Conservation (phyloP, 2,797 vertebrate species). For the Gambelia wislizenii region DNA sequence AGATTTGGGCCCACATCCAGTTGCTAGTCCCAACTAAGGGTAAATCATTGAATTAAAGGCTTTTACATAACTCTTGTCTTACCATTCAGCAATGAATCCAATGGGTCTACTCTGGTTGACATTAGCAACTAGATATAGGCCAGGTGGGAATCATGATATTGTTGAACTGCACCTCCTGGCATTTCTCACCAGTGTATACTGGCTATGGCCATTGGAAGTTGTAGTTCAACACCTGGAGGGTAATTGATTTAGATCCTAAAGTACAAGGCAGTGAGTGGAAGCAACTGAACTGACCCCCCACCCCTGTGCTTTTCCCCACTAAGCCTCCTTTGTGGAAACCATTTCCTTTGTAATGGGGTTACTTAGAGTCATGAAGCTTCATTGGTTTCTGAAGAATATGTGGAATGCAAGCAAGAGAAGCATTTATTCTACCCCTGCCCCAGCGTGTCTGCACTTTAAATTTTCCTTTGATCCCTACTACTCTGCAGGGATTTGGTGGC, state of each 20-base stretch:
- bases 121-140: too few species aligned
- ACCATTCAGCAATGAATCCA: too few species aligned
- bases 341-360: not conserved
- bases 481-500: slow-evolving; percentile 7
- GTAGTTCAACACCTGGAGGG: not conserved
- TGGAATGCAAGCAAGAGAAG: not conserved
- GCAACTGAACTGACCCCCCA: not conserved
- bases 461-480: not conserved
- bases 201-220: too few species aligned
- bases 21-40: too few species aligned
- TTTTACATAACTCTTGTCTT: too few species aligned
- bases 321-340: not conserved
- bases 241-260: too few species aligned
- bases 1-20: not conserved
- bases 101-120: too few species aligned
- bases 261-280: not conserved
- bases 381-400: not conserved
- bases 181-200: too few species aligned
- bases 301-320: too few species aligned
- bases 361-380: not conserved
- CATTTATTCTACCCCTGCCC: not conserved
- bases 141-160: too few species aligned
- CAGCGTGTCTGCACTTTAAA: not conserved
- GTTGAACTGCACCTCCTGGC: too few species aligned
- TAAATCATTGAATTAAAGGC: too few species aligned